A percentile compares a stretch with the other conserved stretches of the same genome.
phyloP scores from a whole-genome alignment of 2,797 vertebrate genomes.

The Sebastes aleutianus region DNA sequence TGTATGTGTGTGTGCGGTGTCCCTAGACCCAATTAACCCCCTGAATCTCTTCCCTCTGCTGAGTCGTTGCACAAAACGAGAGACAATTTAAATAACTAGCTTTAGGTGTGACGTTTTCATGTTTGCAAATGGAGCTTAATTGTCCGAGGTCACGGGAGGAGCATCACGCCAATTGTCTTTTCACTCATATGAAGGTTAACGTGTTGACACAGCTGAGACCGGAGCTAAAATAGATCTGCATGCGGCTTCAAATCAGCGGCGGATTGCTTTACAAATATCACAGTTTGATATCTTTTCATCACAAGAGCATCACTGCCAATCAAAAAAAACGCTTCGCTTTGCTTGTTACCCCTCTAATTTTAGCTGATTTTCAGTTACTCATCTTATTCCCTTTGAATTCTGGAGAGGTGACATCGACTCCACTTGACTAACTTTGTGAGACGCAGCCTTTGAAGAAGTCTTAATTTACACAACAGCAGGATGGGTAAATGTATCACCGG shows the following conservation, averaged over 20 bases:
- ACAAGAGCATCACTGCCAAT: constrained; percentile 24
- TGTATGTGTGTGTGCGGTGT: constrained; percentile 38
- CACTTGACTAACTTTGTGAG: constrained; percentile 20
- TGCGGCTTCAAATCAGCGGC: constrained; percentile 23
- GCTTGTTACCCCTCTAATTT: constrained; percentile 45
- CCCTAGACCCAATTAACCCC: constrained; percentile 78
- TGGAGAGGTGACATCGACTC: constrained; percentile 22
- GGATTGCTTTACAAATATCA: constrained; percentile 27
- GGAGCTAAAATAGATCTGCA: constrained; percentile 48
- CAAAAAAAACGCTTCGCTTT: constrained; percentile 1
- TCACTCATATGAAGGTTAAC: constrained; percentile 21
- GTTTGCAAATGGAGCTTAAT: constrained; percentile 54
- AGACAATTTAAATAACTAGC: constrained; percentile 60
- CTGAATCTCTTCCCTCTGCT: constrained; percentile 63
- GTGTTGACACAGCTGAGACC: constrained; percentile 34
- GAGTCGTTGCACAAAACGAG: constrained; percentile 67
- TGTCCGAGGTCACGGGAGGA: constrained; percentile 19
- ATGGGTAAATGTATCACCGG: constrained; percentile 26
- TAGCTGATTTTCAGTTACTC: constrained; percentile 32
- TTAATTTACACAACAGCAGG: constrained; percentile 43
- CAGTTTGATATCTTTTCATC: constrained; percentile 36
- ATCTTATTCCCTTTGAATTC: constrained; percentile 38
- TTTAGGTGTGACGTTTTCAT: constrained; percentile 46
- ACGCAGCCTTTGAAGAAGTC: constrained; percentile 38
- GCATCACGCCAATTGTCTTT: constrained; percentile 2